Evolutionary conservation across 2,113 vertebrate genomes (phyloP).

Genomic region (Meleagris gallopavo): DNA sequence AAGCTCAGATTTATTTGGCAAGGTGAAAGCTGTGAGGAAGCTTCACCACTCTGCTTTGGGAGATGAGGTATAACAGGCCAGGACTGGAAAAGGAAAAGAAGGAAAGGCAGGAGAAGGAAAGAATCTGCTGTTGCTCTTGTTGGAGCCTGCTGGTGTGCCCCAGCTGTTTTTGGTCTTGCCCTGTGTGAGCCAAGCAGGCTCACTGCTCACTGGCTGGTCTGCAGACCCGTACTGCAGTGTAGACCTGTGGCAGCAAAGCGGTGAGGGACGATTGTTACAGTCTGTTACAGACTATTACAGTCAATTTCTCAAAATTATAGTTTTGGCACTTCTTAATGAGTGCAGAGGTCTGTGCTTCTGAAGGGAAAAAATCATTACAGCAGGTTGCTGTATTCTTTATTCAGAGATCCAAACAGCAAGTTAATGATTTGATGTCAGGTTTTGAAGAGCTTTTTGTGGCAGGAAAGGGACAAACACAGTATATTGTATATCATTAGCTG

Average conservation of each 20-base stretch:
- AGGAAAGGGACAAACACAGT: not conserved
- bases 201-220: not conserved
- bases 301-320: not conserved
- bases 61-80: not conserved
- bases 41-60: not conserved
- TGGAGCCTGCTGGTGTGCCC: not conserved
- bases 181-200: not conserved
- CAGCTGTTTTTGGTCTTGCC: not conserved
- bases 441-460: slow-evolving; percentile 1
- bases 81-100: not conserved
- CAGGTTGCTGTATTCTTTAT: slow-evolving; percentile 7
- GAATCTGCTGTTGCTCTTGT: not conserved
- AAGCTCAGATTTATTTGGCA: not conserved
- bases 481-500: not conserved
- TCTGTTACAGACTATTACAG: not conserved
- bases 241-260: not conserved
- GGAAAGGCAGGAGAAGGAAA: not conserved
- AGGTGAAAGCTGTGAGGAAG: not conserved
- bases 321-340: not conserved
- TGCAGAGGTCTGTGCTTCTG: not conserved
- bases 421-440: slow-evolving; percentile 1
- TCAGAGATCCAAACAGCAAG: not conserved
- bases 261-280: not conserved
- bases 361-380: not conserved
- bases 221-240: not conserved